phyloP scores from a whole-genome alignment of 2,797 vertebrate genomes.

The Pygocentrus nattereri region DNA sequence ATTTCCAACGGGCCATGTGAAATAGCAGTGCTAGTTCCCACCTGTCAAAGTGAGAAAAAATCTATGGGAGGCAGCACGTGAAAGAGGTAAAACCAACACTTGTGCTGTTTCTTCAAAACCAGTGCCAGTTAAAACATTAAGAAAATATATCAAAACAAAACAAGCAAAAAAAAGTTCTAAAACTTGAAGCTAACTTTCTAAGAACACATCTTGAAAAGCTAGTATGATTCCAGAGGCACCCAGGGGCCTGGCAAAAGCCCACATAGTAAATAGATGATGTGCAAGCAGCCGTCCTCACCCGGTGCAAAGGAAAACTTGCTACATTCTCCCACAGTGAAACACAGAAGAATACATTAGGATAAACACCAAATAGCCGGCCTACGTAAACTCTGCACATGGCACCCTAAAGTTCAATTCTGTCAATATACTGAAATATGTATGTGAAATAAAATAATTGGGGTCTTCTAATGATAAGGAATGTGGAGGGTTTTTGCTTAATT shows the following conservation, averaged over 20 bases:
- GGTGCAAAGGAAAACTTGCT: not conserved
- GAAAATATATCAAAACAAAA: not conserved
- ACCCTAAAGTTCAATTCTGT: too few species aligned
- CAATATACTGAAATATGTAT: too few species aligned
- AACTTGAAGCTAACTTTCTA: slow-evolving; percentile 1
- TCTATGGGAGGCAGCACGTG: not conserved
- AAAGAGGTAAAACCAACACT: slow-evolving; percentile 38
- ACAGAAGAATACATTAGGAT: too few species aligned
- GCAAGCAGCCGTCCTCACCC: slow-evolving; percentile 15
- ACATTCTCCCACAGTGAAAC: not conserved
- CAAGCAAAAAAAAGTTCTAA: slow-evolving; percentile 2
- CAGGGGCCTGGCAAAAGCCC: slow-evolving; percentile 30
- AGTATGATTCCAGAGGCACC: slow-evolving; percentile 31
- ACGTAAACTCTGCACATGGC: too few species aligned
- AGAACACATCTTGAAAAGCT: slow-evolving; percentile 1
- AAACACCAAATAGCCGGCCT: too few species aligned
- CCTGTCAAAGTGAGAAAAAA: not conserved
- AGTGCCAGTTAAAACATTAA: slow-evolving; percentile 29
- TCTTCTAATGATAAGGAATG: too few species aligned
- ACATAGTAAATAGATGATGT: slow-evolving; percentile 19
- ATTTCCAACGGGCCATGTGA: too few species aligned
- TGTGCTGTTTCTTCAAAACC: slow-evolving; percentile 44
- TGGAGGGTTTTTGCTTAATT: too few species aligned
- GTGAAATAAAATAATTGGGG: too few species aligned
- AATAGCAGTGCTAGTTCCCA: too few species aligned